phyloP scores from a whole-genome alignment of 2,113 vertebrate species.

The Boulengeromyrus knoepffleri region DNA sequence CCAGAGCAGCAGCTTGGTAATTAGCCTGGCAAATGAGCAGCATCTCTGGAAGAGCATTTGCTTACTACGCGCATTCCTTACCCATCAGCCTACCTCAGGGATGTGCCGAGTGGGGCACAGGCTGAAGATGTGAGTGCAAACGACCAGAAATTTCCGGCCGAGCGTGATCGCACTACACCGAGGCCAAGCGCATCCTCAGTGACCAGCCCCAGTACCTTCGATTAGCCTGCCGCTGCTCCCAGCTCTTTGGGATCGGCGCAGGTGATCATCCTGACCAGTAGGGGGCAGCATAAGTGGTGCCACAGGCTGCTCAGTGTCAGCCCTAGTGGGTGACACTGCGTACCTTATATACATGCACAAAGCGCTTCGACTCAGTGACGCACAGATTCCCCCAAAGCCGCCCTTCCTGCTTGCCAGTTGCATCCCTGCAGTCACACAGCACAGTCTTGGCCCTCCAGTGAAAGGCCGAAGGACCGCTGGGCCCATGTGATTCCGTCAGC shows the following conservation, averaged over 20 bases:
- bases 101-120: not conserved
- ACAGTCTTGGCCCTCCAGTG: not conserved
- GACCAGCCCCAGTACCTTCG: not conserved
- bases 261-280: not conserved
- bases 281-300: not conserved
- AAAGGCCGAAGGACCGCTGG: not conserved
- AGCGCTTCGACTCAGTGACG: not conserved
- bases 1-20: not conserved
- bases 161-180: not conserved
- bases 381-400: not conserved
- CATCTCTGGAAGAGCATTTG: not conserved
- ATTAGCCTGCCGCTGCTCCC: not conserved
- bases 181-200: not conserved
- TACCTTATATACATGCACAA: not conserved
- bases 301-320: not conserved
- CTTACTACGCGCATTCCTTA: not conserved
- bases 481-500: not conserved
- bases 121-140: not conserved
- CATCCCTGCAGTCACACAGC: not conserved
- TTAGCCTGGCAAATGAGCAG: not conserved
- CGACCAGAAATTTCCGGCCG: not conserved
- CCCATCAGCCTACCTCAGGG: not conserved
- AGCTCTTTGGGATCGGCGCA: not conserved
- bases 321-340: not conserved
- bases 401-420: not conserved